Percentiles rank a stretch among this genome's conserved stretches.
These are phyloP conservation scores for Sparidentex hasta DNA, from an alignment of 2,797 vertebrate genomes.

Conservation along the genomic window DNA sequence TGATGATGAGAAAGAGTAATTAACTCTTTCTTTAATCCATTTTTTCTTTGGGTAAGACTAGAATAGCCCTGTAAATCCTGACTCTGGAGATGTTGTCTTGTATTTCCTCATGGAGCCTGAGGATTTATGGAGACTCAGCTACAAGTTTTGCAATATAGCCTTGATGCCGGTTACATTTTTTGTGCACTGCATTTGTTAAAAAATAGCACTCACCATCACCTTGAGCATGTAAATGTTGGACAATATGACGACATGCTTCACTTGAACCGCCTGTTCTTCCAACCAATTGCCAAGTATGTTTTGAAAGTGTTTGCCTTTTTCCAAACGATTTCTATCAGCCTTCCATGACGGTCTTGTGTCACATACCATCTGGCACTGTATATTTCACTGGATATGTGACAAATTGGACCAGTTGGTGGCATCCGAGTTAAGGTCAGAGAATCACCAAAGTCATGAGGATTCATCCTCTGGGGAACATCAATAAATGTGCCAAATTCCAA, in stretches of 20 bases:
- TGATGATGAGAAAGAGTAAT: constrained; percentile 9
- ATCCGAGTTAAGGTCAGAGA: not conserved
- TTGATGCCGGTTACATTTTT: not conserved
- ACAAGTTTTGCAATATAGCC: not conserved
- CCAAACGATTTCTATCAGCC: too few species aligned
- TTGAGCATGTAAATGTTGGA: not conserved
- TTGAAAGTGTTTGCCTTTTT: too few species aligned
- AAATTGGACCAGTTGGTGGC: not conserved
- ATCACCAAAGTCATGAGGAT: not conserved
- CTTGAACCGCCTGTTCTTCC: too few species aligned
- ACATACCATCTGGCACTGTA: too few species aligned
- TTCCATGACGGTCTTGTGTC: too few species aligned
- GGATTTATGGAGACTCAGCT: not conserved
- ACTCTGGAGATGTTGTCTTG: not conserved
- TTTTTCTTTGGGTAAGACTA: not conserved
- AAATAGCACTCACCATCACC: not conserved
- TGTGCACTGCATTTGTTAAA: not conserved
- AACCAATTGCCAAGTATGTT: too few species aligned
- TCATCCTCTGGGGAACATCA: not conserved
- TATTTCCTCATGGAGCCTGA: not conserved
- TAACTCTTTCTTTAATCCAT: not conserved
- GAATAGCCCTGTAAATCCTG: not conserved
- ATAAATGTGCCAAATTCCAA: not conserved
- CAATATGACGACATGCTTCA: not conserved
- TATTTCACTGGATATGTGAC: not conserved